These are phyloP conservation scores for Dendrolimus kikuchii DNA, from an alignment of 1,140 invertebrate genomes.

Conservation along the genomic window DNA sequence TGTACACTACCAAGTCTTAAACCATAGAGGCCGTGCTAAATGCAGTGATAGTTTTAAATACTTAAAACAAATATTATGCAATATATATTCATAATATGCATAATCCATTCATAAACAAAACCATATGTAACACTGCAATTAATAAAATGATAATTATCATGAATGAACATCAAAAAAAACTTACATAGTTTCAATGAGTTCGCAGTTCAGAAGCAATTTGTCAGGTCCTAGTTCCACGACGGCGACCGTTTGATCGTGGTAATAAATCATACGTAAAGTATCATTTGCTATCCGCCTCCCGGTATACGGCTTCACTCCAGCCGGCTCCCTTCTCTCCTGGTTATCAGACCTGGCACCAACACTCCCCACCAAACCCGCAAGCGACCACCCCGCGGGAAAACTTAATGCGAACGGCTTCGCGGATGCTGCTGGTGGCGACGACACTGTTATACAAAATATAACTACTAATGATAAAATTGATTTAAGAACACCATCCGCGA, in stretches of 20 bases:
- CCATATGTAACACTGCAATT: too few species aligned
- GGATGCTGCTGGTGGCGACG: conserved; percentile 54
- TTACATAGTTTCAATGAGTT: conserved; percentile 89
- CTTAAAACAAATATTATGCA: too few species aligned
- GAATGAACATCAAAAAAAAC: conserved; percentile 12
- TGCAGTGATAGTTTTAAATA: too few species aligned
- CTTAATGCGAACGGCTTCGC: conserved; percentile 70
- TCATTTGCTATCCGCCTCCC: conserved; percentile 75
- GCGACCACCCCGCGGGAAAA: conserved; percentile 62
- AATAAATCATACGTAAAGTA: conserved; percentile 81
- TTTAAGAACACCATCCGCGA: conserved; percentile 50
- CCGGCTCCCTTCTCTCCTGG: conserved; percentile 36
- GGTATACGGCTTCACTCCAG: conserved; percentile 72
- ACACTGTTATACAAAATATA: conserved; percentile 56
- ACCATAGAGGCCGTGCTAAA: too few species aligned
- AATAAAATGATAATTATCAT: too few species aligned
- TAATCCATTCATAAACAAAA: too few species aligned
- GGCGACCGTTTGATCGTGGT: conserved; percentile 85
- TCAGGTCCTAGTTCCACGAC: conserved; percentile 80
- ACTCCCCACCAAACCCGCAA: conserved; percentile 50
- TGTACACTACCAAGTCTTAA: too few species aligned
- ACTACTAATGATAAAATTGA: conserved; percentile 51
- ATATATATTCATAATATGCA: too few species aligned
- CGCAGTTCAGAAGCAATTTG: conserved; percentile 81
- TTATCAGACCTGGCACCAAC: conserved; percentile 43